phyloP scores from a whole-genome alignment of 2,113 vertebrate species.

The Myrmecophaga tridactyla region DNA sequence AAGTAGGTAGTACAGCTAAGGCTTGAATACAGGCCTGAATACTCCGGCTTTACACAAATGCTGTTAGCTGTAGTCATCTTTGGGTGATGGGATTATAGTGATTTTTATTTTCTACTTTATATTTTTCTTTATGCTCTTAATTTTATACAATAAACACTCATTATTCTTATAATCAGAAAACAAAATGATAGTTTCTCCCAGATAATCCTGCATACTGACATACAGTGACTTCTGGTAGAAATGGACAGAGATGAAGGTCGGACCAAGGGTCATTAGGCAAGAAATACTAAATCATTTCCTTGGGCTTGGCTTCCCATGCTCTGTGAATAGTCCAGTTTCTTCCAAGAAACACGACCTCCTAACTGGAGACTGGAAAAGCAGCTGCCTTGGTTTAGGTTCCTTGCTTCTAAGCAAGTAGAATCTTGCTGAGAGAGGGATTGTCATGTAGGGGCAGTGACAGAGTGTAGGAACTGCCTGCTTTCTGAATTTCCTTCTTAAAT shows the following conservation, averaged over 20 bases:
- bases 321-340: neutral
- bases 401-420: slow-evolving; percentile 24
- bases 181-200: neutral
- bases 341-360: neutral
- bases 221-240: neutral
- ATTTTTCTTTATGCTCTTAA: slow-evolving; percentile 2
- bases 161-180: neutral
- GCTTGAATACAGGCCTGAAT: neutral
- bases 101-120: slow-evolving; percentile 28
- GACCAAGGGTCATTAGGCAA: neutral
- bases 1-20: neutral
- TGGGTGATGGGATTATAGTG: neutral
- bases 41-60: neutral
- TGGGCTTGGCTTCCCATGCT: neutral
- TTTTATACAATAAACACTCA: neutral
- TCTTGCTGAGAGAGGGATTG: neutral
- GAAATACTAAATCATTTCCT: neutral
- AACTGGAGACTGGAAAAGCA: neutral
- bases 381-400: neutral
- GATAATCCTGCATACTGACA: neutral
- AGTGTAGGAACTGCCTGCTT: neutral
- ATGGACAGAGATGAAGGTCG: neutral
- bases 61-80: neutral
- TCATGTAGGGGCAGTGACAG: neutral
- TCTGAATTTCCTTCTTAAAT: slow-evolving; percentile 37